Evolutionary conservation across 2,113 vertebrate genomes (phyloP), one percentile per base, ranked within the genome.

Genomic region (Engraulis encrasicolus): DNA sequence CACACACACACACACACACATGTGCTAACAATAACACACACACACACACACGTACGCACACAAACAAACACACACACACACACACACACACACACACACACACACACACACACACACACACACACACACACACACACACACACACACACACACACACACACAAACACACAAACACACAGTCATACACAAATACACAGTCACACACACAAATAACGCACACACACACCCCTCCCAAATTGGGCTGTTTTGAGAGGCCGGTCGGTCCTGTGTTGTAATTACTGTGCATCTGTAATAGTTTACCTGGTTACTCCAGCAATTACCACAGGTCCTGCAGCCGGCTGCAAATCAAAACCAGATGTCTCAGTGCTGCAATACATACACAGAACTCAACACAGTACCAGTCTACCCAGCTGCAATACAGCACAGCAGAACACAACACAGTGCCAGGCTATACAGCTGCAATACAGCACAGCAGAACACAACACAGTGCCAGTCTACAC

Each of bases 281-380:
- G 90, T 87, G 92, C 93, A 95, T 93, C 93, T 94, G 94, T 80
- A 88, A 93, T 80, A 91, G 91, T 90, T 95, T 94, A 94, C 89
- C 89, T 85, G 86, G 90, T 91, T 90, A 90, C 87, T 87, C 87
- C 85, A 90, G 87, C 92, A 90, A 94, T 93, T 93, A 92, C 90
- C 88, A 85, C 82, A 84, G 86, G 86, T 92, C 92, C 92, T 89
- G 88, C 2, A 90, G 91, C 89, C 79, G 81, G 9, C 9, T 66
- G 38, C 49, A 86, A 88, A 92, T 90, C 89, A 90, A 77, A 89
- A 91, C 92, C 94, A 93, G 91, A 93, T 93, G 94, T 89, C 83
- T 74, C 49, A 52, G 92, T 83, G 88, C 91, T 91, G 78, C 85
- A 89, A 90, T 86, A 78, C 74, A 78, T 78, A 86, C 80, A 84